phyloP scores from a whole-genome alignment of 1,140 invertebrate species.

The Heliothis virescens region DNA sequence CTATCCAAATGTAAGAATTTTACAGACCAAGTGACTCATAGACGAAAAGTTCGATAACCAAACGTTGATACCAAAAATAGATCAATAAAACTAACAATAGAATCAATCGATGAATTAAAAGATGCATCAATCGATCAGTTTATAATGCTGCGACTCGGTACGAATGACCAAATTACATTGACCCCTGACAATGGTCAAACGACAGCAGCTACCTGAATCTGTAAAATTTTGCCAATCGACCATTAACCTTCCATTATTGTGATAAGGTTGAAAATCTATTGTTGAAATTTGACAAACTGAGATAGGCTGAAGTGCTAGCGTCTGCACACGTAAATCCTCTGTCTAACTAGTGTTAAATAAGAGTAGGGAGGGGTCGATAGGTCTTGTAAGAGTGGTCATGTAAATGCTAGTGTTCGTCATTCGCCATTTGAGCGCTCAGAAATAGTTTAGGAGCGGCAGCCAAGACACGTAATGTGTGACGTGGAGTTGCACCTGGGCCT shows the following conservation, averaged over 20 bases:
- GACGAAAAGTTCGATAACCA: slow-evolving; percentile 19
- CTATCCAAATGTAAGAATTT: slow-evolving; percentile 12
- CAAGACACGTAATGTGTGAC: slow-evolving; percentile 70
- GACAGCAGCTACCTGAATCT: no score
- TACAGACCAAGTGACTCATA: neutral
- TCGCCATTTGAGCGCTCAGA: slow-evolving; percentile 68
- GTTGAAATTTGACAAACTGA: no score
- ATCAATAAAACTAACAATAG: slow-evolving; percentile 51
- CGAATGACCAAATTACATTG: slow-evolving; percentile 50
- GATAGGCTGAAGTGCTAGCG: no score
- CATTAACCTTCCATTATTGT: no score
- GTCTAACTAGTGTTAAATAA: neutral
- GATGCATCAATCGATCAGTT: slow-evolving; percentile 39
- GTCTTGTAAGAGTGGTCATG: slow-evolving; percentile 53
- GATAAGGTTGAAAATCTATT: no score
- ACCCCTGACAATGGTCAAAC: slow-evolving; percentile 37
- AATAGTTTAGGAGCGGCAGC: slow-evolving; percentile 72
- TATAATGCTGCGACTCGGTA: slow-evolving; percentile 40
- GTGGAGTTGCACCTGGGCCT: slow-evolving; percentile 65
- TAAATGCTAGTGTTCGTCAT: slow-evolving; percentile 62
- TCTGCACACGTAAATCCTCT: no score
- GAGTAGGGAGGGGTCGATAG: slow-evolving; percentile 46
- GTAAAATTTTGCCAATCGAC: no score
- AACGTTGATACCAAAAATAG: slow-evolving; percentile 42
- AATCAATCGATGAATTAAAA: slow-evolving; percentile 54